Conservation (phyloP, 2,888 invertebrate species). For the Norana najaformis region DNA sequence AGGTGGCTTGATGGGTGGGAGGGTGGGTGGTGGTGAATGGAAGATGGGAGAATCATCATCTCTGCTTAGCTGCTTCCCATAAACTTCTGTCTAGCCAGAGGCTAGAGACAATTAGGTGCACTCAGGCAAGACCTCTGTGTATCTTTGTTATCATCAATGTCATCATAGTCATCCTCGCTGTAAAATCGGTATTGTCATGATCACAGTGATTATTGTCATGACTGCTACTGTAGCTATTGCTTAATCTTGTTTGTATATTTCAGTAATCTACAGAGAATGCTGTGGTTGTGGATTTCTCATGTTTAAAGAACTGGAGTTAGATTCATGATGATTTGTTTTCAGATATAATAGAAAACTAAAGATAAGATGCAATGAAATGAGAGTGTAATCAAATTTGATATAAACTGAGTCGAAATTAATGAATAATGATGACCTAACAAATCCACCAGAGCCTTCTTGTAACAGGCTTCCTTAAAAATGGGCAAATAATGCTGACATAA, state of each 20-base stretch:
- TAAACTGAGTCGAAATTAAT: neutral
- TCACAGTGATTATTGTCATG: neutral
- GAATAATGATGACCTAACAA: neutral
- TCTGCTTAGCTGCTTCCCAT: neutral
- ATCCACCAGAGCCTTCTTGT: neutral
- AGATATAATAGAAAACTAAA: neutral
- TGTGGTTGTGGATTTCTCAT: neutral
- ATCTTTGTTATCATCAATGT: too few species aligned
- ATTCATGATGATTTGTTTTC: too few species aligned
- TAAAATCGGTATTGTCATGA: neutral
- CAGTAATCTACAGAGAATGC: neutral
- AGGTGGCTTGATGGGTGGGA: neutral
- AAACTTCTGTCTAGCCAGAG: neutral
- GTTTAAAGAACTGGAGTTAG: neutral
- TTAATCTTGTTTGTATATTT: neutral
- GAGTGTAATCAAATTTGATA: neutral
- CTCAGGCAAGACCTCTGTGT: constrained; percentile 13
- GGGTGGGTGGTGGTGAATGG: neutral
- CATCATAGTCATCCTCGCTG: neutral
- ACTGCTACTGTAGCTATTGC: neutral
- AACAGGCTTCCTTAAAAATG: neutral
- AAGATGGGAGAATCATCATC: neutral
- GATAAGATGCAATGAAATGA: neutral
- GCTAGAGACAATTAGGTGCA: constrained; percentile 5
- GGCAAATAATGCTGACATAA: too few species aligned